Base-by-base conservation (phyloP, 2,888 invertebrate species). In the Phengaris arion region DNA sequence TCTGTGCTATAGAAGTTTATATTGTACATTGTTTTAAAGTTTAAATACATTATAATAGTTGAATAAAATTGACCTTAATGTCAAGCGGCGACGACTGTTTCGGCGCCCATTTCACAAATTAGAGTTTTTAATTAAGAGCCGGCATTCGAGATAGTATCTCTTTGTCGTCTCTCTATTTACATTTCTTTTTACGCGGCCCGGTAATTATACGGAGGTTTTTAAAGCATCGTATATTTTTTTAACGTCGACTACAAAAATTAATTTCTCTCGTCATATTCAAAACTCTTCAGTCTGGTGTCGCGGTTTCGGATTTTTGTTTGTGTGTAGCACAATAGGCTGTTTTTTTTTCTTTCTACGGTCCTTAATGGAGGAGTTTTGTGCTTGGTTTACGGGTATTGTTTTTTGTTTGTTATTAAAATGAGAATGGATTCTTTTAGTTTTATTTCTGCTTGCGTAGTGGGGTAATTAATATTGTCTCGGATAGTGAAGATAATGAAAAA, bases 91-190 rank as follows among this genome's bases (percentile, higher is more conserved):
- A 76, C 74, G 70, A 77, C 76, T 48, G 75, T 75, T 75, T 68
- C 77, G 69, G 74, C 68, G 75, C 77, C 76, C 77, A 78, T 79
- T 77, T 78, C 76, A 69, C 82, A 84, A 85, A 85, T 85, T 83
- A 83, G 83, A 84, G 82, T 82, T 83, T 82, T 83, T 85, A 84
- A 85, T 84, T 84, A 84, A 82, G 82, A 80, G 77, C 80, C 79
- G 80, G 79, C 79, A 81, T 80, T 79, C 81, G 79, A 80, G 82
- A 83, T 82, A 82, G 79, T 57, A 75, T 75, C 75, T 75, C 83
- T 83, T 83, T 84, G 83, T 84, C 80, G 80, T 79, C 77, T 78
- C 76, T 81, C 77, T 80, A 79, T 82, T 80, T 81, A 79, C 78
- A 78, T 81, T 82, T 82, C 80, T 80, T 81, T 80, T 80, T 77